These are phyloP conservation scores for Oreochromis mossambicus DNA, from an alignment of 2,797 vertebrate genomes.

Conservation along the genomic window DNA sequence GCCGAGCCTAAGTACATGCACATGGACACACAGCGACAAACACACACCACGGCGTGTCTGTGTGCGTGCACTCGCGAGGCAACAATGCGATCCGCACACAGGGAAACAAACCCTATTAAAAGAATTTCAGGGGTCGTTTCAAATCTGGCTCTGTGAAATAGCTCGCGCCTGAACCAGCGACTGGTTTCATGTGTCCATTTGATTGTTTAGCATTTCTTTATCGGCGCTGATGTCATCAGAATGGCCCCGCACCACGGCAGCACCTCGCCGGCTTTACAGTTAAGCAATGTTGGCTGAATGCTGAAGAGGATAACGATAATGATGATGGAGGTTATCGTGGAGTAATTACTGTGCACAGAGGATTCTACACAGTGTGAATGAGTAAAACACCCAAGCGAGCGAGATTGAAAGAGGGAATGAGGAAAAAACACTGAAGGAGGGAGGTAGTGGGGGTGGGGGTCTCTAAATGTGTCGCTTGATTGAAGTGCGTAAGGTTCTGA, in stretches of 20 bases:
- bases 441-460: background rate
- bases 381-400: slow-evolving; percentile 63
- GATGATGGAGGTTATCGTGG: slow-evolving; percentile 70
- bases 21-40: slow-evolving; percentile 49
- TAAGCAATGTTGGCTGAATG: slow-evolving; percentile 40
- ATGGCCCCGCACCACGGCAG: background rate
- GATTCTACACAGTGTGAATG: slow-evolving; percentile 63
- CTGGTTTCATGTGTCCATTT: slow-evolving; percentile 48
- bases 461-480: slow-evolving; percentile 74
- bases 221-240: slow-evolving; percentile 51
- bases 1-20: slow-evolving; percentile 59
- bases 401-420: slow-evolving; percentile 56
- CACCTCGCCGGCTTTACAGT: slow-evolving; percentile 48
- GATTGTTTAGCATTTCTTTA: slow-evolving; percentile 39
- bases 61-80: slow-evolving; percentile 7
- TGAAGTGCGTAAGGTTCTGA: slow-evolving; percentile 76
- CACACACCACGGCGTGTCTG: slow-evolving; percentile 20
- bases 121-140: slow-evolving; percentile 65
- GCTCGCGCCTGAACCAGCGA: slow-evolving; percentile 30
- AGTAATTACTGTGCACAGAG: slow-evolving; percentile 70
- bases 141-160: slow-evolving; percentile 52
- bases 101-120: slow-evolving; percentile 68
- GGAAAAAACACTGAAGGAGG: slow-evolving; percentile 33
- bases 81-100: slow-evolving; percentile 47
- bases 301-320: slow-evolving; percentile 66